Conservation (phyloP, 2,113 vertebrate species). For the Dolichallabes microphthalmus region DNA sequence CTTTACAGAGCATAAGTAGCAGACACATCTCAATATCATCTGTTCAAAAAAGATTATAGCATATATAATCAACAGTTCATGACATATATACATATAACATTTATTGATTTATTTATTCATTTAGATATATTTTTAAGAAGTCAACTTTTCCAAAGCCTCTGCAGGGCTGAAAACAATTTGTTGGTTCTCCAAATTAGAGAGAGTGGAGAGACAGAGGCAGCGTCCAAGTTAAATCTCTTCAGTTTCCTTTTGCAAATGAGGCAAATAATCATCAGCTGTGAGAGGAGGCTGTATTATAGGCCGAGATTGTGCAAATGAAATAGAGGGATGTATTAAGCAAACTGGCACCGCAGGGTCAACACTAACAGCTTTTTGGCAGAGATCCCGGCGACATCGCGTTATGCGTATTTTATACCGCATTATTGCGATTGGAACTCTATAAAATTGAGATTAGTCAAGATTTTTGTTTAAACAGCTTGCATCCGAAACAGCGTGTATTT, state of each 20-base stretch:
- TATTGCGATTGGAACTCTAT: neutral
- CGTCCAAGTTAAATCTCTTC: constrained; percentile 23
- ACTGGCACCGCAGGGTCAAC: neutral
- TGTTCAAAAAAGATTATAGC: too few species aligned
- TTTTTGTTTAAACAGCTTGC: neutral
- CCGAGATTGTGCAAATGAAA: neutral
- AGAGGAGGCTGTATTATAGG: neutral
- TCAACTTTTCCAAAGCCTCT: neutral
- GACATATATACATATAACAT: neutral
- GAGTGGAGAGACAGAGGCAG: constrained; percentile 9
- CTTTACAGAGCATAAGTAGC: too few species aligned
- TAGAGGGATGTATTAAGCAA: constrained; percentile 5
- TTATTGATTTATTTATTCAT: too few species aligned
- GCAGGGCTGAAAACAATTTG: constrained; percentile 20
- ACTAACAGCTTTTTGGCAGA: constrained; percentile 3
- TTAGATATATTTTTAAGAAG: neutral
- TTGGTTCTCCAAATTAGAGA: neutral
- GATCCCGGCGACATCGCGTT: neutral
- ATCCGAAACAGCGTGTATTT: neutral
- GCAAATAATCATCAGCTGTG: constrained; percentile 25
- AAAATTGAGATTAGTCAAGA: neutral
- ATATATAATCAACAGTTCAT: too few species aligned
- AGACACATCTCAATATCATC: too few species aligned
- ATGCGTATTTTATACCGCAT: neutral
- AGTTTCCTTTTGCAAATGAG: constrained; percentile 36